phyloP scores from a whole-genome alignment of 1,140 invertebrate species.

The Stegodyphus mimosarum region DNA sequence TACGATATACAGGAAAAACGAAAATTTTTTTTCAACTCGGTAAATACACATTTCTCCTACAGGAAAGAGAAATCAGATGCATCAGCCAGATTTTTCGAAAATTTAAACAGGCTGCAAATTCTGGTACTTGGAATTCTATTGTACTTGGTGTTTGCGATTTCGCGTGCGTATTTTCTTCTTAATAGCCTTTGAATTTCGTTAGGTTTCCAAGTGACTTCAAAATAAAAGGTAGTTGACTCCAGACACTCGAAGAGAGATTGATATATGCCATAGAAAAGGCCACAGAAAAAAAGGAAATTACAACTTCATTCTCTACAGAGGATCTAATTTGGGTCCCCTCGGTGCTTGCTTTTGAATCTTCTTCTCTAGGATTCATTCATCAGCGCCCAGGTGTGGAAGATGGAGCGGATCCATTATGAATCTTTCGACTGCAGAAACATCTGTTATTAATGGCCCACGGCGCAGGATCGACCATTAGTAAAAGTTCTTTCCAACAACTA shows the following conservation, averaged over 20 bases:
- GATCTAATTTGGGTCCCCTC: neutral
- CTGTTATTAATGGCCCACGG: conserved; percentile 27
- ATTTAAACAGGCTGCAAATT: no score
- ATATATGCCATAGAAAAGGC: neutral
- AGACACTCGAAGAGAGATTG: neutral
- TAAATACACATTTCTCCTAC: no score
- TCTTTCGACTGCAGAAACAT: conserved; percentile 28
- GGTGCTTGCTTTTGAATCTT: neutral
- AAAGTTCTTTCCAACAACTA: conserved; percentile 29
- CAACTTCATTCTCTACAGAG: neutral
- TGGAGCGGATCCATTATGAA: conserved; percentile 30
- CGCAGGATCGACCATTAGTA: conserved; percentile 11
- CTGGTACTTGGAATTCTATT: no score
- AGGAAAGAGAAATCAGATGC: no score
- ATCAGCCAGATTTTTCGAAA: no score
- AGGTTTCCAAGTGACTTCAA: no score
- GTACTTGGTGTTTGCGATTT: no score
- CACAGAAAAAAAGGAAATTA: neutral
- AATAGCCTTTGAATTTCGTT: no score
- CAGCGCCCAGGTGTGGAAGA: conserved; percentile 18
- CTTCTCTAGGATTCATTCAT: neutral
- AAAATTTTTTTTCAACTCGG: no score
- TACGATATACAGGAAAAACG: no score
- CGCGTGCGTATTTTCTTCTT: no score
- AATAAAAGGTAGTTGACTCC: no score